phyloP scores from a whole-genome alignment of 2,797 vertebrate species.

The Paratrypauchen microcephalus region DNA sequence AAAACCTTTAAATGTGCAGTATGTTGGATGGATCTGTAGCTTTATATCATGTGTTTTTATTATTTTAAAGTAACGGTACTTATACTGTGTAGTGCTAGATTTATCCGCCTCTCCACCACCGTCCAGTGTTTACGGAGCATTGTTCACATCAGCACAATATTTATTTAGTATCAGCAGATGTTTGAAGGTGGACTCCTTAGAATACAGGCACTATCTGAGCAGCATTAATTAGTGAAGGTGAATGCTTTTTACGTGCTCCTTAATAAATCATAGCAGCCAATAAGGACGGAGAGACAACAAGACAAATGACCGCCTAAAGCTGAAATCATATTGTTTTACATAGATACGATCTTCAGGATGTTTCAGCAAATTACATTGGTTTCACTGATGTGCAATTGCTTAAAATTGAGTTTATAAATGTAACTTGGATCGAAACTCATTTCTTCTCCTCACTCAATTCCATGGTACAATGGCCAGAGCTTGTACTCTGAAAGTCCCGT shows the following conservation, averaged over 20 bases:
- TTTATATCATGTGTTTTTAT: too few species aligned
- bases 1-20: background rate
- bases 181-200: slow-evolving; percentile 12
- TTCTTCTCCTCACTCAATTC: slow-evolving; percentile 27
- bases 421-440: slow-evolving; percentile 12
- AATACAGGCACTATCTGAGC: slow-evolving; percentile 14
- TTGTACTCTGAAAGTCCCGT: slow-evolving; percentile 10
- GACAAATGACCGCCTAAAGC: slow-evolving; percentile 8
- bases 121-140: background rate
- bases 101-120: background rate
- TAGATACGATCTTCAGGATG: background rate
- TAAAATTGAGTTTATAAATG: background rate
- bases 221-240: slow-evolving; percentile 36
- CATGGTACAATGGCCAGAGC: slow-evolving; percentile 24
- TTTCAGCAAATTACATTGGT: background rate
- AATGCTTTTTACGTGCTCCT: slow-evolving; percentile 9
- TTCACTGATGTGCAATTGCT: background rate
- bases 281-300: slow-evolving; percentile 13
- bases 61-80: too few species aligned
- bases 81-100: too few species aligned
- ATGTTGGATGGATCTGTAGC: too few species aligned
- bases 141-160: slow-evolving; percentile 10
- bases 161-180: slow-evolving; percentile 9
- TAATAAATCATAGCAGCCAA: slow-evolving; percentile 45
- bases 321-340: slow-evolving; percentile 12